Percentiles rank a stretch among this genome's conserved stretches.
Conservation (phyloP, 2,797 vertebrate genomes). For the Chiroxiphia lanceolata region DNA sequence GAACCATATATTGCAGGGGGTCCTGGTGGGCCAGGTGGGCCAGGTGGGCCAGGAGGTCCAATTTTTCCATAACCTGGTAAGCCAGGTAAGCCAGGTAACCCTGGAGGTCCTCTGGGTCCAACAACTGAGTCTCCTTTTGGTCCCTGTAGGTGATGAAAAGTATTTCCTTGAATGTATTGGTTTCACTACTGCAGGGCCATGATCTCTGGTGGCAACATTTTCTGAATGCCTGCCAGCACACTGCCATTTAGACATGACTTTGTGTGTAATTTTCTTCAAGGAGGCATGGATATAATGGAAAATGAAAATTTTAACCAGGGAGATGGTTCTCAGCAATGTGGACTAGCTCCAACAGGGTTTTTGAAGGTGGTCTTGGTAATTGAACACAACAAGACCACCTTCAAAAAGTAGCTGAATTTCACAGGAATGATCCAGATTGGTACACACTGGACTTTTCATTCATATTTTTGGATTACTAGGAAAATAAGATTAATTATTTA, state of each 20-base stretch:
- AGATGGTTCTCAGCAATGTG: not conserved
- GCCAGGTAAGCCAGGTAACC: conserved; percentile 86
- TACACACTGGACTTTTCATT: not conserved
- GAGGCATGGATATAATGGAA: not conserved
- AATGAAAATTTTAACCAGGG: not conserved
- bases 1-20: conserved; percentile 78
- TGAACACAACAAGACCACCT: not conserved
- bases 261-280: not conserved
- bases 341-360: not conserved
- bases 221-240: not conserved
- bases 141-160: conserved; percentile 76
- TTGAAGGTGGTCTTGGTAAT: not conserved
- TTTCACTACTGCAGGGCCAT: not conserved
- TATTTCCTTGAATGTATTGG: not conserved
- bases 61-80: conserved; percentile 85
- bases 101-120: conserved; percentile 86
- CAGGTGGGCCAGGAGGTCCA: conserved; percentile 85
- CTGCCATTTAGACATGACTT: not conserved
- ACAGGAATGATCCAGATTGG: not conserved
- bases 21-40: conserved; percentile 84
- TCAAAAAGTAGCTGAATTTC: not conserved
- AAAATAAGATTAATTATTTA: not conserved
- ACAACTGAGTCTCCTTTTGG: conserved; percentile 88
- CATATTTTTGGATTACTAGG: not conserved
- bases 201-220: not conserved